These are phyloP conservation scores for Alexandromys fortis DNA, from an alignment of 2,113 vertebrate genomes.

Conservation along the genomic window DNA sequence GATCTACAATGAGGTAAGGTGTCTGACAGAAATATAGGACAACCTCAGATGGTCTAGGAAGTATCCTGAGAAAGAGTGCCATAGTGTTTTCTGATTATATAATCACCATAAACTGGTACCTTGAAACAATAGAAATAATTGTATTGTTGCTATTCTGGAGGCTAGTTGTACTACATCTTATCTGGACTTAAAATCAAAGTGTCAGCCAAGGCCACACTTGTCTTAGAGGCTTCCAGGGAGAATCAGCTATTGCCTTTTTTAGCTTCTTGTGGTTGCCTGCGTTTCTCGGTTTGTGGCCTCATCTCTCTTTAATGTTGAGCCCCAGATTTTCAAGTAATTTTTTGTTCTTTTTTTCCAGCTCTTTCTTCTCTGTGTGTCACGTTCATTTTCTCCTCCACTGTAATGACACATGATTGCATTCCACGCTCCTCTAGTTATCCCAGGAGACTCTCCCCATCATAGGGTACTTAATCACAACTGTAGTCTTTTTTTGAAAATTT, in stretches of 20 bases:
- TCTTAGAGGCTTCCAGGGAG: not conserved
- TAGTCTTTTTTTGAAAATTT: not conserved
- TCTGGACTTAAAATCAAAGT: not conserved
- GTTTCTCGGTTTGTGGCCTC: not conserved
- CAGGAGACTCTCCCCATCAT: not conserved
- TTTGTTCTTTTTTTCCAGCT: not conserved
- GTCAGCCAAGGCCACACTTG: not conserved
- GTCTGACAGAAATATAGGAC: not conserved
- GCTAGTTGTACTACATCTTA: not conserved
- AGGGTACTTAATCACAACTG: not conserved
- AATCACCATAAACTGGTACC: not conserved
- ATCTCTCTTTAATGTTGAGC: not conserved
- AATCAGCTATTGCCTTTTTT: not conserved
- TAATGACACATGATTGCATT: not conserved
- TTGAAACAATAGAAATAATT: conserved; percentile 16
- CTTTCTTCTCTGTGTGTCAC: not conserved
- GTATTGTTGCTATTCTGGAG: not conserved
- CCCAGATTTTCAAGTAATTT: not conserved
- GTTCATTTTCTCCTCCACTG: not conserved
- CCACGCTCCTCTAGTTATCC: not conserved
- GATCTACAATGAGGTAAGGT: not conserved
- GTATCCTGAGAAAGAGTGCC: not conserved
- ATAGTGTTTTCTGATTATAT: not conserved
- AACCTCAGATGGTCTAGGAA: not conserved
- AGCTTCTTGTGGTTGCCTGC: not conserved